phyloP scores from a whole-genome alignment of 2,797 vertebrate species.

The Rhynchonycteris naso region DNA sequence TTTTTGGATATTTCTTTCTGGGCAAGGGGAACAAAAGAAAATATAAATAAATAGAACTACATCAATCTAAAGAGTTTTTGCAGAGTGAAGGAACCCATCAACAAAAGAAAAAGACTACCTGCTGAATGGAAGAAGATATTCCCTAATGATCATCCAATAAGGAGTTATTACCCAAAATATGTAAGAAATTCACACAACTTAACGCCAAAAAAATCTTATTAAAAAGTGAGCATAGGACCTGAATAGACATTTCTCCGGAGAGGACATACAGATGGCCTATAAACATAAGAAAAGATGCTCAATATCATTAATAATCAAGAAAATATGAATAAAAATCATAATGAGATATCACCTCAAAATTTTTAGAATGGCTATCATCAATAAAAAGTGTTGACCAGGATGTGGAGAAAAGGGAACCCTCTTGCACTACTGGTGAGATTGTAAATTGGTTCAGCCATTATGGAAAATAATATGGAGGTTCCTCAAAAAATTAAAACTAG shows the following conservation, averaged over 20 bases:
- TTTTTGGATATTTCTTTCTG: background rate
- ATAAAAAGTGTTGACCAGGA: background rate
- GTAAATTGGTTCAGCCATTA: background rate
- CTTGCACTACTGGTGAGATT: background rate
- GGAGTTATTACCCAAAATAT: background rate
- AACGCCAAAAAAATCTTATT: background rate
- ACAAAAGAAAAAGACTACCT: background rate
- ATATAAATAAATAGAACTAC: background rate
- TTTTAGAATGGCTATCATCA: background rate
- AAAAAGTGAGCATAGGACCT: background rate
- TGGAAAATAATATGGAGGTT: background rate
- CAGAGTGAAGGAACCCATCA: background rate
- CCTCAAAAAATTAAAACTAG: background rate
- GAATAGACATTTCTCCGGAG: background rate
- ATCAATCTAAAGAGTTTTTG: background rate
- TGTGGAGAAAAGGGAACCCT: background rate
- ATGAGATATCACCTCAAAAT: background rate
- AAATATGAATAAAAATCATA: background rate
- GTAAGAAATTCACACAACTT: background rate
- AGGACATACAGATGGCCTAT: background rate
- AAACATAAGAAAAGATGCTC: background rate
- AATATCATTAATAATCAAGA: background rate
- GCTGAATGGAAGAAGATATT: background rate
- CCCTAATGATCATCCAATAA: background rate
- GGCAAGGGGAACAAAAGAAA: background rate